Evolutionary conservation across 2,888 invertebrate species (phyloP), one percentile per base, ranked within the genome.

Genomic region (Argyresthia albistria): DNA sequence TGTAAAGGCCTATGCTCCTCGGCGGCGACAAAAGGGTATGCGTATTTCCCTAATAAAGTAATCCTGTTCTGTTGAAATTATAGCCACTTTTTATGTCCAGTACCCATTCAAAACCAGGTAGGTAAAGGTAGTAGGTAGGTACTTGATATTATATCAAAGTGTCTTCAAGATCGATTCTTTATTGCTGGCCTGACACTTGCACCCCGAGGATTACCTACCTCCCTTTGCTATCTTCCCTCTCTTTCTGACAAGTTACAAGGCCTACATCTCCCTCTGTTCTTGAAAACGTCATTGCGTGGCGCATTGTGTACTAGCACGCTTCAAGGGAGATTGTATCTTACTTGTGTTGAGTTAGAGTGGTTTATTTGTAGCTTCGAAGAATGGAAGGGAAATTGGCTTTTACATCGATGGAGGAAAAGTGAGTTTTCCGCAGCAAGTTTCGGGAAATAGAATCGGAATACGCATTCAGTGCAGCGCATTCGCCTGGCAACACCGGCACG

Each of bases 271-370:
- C 77, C 75, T 63, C 73, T 65, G 63, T 73, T 67, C 61, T 58
- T 76, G 69, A 75, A 82, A 86, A 84, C 87, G 84, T 84, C 84
- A 86, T 77, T 78, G 84, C 82, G 80, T 80, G 76, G 83, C 83
- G 84, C 86, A 82, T 82, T 83, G 86, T 84, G 55, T 56, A 43
- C 52, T 53, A 54, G 3, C 25, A 25, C 25, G 25, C 25, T 25
- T 25, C 25, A 25, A 25, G 25, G 25, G 3, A 25, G 25, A 25
- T 25, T 25, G 25, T 25, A 25, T 25, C 25, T 25, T 25, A 25
- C 6, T 25, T 25, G 25, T 25, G 25, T 25, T 4, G 3, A 6
- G 25, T 25, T 25, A 25, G 25, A 25, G 25, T 25, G 25, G 2
- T 25, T 25, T 25, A 25, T 25, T 25, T 25, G 25, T 25, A 25